Evolutionary conservation across 2,113 vertebrate genomes (phyloP).

Genomic region (Piaya cayana): DNA sequence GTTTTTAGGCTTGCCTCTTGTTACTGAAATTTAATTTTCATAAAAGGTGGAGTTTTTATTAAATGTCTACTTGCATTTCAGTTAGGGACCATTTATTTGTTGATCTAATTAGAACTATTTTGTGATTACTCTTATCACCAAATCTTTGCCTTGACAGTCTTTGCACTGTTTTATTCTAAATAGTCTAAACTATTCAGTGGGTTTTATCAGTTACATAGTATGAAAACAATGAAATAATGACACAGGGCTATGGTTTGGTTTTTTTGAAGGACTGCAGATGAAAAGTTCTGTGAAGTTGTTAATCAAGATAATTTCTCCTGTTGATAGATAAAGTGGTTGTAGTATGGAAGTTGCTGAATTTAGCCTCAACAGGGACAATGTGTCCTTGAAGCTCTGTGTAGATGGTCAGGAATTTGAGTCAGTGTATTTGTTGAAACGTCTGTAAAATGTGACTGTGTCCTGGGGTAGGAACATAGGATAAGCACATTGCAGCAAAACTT

Average conservation of each 20-base stretch:
- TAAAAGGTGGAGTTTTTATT: slow-evolving; percentile 53
- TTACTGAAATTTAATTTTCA: slow-evolving; percentile 41
- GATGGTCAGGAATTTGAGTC: background rate
- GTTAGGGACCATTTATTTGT: slow-evolving; percentile 30
- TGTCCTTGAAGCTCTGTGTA: background rate
- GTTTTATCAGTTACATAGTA: background rate
- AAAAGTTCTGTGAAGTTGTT: background rate
- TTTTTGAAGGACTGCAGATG: background rate
- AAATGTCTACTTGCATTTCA: slow-evolving; percentile 41
- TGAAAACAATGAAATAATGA: background rate
- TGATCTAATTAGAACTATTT: slow-evolving; percentile 44
- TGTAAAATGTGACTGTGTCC: background rate
- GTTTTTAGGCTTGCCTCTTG: slow-evolving; percentile 38
- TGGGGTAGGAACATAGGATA: background rate
- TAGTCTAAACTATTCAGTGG: slow-evolving; percentile 23
- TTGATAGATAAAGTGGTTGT: background rate
- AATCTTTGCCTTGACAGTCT: slow-evolving; percentile 46
- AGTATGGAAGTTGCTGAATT: background rate
- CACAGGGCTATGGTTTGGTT: background rate
- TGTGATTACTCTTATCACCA: slow-evolving; percentile 13
- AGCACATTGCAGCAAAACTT: background rate
- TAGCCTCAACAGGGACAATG: background rate
- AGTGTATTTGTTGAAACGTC: background rate
- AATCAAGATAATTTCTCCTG: background rate
- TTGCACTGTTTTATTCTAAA: slow-evolving; percentile 52